Evolutionary conservation across 2,113 vertebrate species (phyloP).

Genomic region (Mus musculus): DNA sequence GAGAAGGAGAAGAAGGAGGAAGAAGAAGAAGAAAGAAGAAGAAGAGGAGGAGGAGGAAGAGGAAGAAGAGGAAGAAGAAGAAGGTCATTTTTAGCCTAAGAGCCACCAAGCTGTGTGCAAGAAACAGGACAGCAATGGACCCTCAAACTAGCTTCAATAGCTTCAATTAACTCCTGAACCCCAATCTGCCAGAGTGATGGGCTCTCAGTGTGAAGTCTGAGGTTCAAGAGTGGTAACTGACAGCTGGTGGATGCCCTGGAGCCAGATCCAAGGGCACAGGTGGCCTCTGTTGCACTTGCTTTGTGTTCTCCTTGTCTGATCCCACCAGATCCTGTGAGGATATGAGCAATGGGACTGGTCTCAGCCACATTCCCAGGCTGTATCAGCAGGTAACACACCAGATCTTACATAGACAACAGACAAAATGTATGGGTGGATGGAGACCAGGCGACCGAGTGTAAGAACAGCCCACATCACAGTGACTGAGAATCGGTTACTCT

Average conservation of each 20-base stretch:
- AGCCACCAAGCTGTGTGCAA: background rate
- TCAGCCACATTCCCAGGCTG: background rate
- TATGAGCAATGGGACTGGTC: background rate
- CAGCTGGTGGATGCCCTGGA: background rate
- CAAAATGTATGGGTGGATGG: no score
- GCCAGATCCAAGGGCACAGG: background rate
- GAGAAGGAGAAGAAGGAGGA: background rate
- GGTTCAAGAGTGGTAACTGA: background rate
- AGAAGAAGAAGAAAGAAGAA: fast-evolving
- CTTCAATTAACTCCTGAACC: background rate
- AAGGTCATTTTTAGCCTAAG: background rate
- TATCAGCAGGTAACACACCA: background rate
- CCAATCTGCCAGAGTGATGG: background rate
- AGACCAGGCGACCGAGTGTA: background rate
- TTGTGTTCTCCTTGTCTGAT: background rate
- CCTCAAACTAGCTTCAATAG: background rate
- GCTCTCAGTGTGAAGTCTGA: background rate
- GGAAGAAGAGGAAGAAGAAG: background rate
- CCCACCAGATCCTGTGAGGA: background rate
- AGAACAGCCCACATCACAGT: background rate
- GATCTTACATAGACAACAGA: background rate
- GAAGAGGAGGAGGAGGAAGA: no score
- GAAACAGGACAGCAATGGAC: background rate
- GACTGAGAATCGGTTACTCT: background rate
- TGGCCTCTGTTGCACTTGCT: background rate